phyloP scores from a whole-genome alignment of 2,888 invertebrate species.

The Tiliacea citrago region DNA sequence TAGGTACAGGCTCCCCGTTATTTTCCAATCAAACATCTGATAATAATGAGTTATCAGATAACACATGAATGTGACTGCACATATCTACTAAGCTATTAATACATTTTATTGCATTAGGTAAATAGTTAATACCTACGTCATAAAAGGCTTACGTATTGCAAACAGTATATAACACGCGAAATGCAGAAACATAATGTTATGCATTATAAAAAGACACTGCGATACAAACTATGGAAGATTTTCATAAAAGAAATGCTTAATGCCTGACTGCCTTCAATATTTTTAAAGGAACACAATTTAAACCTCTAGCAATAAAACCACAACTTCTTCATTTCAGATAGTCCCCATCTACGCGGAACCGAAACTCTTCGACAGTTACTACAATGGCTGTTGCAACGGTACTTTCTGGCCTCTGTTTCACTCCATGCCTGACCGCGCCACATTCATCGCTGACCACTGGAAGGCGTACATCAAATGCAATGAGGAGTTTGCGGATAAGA shows the following conservation, averaged over 20 bases:
- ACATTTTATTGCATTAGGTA: conserved; percentile 24
- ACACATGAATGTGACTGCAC: conserved; percentile 46
- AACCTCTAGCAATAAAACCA: not conserved
- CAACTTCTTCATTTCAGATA: conserved; percentile 89
- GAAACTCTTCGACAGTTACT: conserved; percentile 95
- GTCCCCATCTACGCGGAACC: conserved; percentile 95
- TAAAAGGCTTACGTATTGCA: conserved; percentile 33
- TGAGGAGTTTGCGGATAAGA: conserved; percentile 95
- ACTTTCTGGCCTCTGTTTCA: conserved; percentile 98
- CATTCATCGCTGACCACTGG: conserved; percentile 96
- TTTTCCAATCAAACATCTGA: conserved; percentile 66
- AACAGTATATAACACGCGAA: conserved; percentile 8
- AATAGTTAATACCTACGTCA: conserved; percentile 7
- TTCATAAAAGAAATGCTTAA: not conserved
- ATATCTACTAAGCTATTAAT: conserved; percentile 29
- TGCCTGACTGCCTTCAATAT: not conserved
- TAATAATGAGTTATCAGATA: conserved; percentile 67
- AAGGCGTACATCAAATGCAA: conserved; percentile 95
- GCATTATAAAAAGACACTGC: not conserved
- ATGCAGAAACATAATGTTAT: not conserved
- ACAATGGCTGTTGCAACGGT: conserved; percentile 98
- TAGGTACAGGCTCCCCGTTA: conserved; percentile 42
- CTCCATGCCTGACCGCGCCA: conserved; percentile 97
- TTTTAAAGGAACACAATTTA: not conserved
- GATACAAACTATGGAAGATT: not conserved